phyloP scores from a whole-genome alignment of 1,140 invertebrate genomes.

The Drosophila grimshawi region DNA sequence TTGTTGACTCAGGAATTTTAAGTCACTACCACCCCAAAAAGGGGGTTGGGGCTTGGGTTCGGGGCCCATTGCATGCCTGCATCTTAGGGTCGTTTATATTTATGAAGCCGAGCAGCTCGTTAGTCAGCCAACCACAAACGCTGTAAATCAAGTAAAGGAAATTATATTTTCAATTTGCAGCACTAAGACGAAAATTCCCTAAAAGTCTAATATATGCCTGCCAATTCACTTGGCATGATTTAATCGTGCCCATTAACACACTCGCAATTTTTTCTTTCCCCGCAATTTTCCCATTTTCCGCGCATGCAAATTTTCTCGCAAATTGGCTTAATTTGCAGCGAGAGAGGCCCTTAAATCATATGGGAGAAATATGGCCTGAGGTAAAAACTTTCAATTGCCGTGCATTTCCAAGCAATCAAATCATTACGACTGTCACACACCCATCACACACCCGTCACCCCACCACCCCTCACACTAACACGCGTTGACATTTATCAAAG shows the following conservation, averaged over 20 bases:
- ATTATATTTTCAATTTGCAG: conserved; percentile 25
- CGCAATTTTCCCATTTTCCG: conserved; percentile 15
- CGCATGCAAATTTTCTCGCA: conserved; percentile 34
- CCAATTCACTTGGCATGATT: conserved; percentile 8
- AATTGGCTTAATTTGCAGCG: conserved; percentile 70
- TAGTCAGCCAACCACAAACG: conserved; percentile 31
- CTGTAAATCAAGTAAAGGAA: conserved; percentile 46
- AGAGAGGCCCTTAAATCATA: conserved; percentile 51
- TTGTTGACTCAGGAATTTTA: conserved; percentile 61
- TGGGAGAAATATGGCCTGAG: conserved; percentile 22
- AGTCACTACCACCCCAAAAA: conserved; percentile 19
- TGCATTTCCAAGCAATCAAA: conserved; percentile 68
- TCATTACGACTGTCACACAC: conserved; percentile 40
- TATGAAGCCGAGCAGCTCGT: conserved; percentile 33
- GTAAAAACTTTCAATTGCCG: conserved; percentile 38
- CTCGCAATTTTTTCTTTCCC: neutral
- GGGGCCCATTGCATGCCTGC: neutral
- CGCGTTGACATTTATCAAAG: conserved; percentile 74
- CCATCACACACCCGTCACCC: neutral
- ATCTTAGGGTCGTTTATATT: conserved; percentile 22
- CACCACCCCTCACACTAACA: conserved; percentile 14
- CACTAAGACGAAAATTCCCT: neutral
- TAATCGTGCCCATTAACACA: conserved; percentile 20
- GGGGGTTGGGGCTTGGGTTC: neutral
- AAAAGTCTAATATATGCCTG: neutral